Evolutionary conservation across 2,113 vertebrate genomes (phyloP), one percentile per base, ranked within the genome.

Genomic region (Cavia porcellus): DNA sequence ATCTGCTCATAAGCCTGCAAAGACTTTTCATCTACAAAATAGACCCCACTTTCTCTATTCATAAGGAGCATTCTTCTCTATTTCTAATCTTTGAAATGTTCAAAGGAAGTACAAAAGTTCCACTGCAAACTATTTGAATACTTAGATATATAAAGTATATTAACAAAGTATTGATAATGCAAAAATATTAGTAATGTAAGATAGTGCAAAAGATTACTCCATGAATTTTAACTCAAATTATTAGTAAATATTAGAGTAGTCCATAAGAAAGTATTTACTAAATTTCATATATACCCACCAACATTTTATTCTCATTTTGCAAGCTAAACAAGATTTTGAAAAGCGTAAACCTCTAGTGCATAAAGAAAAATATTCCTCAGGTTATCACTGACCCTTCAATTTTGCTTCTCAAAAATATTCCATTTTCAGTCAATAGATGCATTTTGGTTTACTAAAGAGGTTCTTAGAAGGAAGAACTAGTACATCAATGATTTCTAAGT

Each of bases 371-470:
- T 8, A 61, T 86, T 91, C 12, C n/a, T 93, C 83, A 86, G 6
- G 38, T 47, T 72, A 55, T 87, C 11, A 75, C 22, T 20, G 0
- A 12, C 9, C 35, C 22, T 88, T 95, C 8, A 35, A 7, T 75
- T 84, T 75, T 62, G 4, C 19, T 70, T 95, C 28, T 83, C 5
- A 70, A 75, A 92, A 90, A 82, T 90, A 82, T 61, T 22, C 95
- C 91, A 47, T 59, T 5, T 19, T 82, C 42, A 84, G 59, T 94
- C 17, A 95, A 66, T 61, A 52, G 17, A 25, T 62, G 70, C 75
- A 55, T 62, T 96, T 90, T 93, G 32, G 14, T 52, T 95, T 66
- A 84, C 68, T 84, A 87, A 96, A 96, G 28, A 61, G 89, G 7
- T 62, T 89, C 42, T 68, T 92, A 75, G 42, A 59, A 94, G 74